These are phyloP conservation scores for Phacellophora camtschatica DNA, from an alignment of 30 jellyfish, hydroid and myxozoan genomes.

Conservation along the genomic window DNA sequence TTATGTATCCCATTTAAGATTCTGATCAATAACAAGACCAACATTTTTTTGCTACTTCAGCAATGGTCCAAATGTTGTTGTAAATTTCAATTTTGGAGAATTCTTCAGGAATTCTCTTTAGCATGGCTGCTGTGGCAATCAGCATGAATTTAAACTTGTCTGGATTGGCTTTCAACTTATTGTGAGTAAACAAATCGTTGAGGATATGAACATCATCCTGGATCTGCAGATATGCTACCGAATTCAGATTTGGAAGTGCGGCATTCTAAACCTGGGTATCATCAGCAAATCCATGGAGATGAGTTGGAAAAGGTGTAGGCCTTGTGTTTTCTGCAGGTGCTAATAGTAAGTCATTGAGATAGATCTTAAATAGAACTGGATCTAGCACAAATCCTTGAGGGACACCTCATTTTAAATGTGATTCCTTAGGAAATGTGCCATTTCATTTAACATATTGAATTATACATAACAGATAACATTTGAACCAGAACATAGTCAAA, in stretches of 20 bases:
- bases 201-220: conserved; percentile 46
- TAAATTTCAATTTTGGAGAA: conserved; percentile 46
- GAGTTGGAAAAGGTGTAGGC: conserved; percentile 54
- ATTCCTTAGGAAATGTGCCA: conserved; percentile 10
- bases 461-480: too few species aligned
- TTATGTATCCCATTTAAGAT: conserved; percentile 53
- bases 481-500: too few species aligned
- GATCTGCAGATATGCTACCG: conserved; percentile 61
- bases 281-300: conserved; percentile 63
- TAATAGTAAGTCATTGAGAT: conserved; percentile 31
- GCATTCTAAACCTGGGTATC: conserved; percentile 67
- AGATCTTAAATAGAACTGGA: conserved; percentile 21
- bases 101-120: conserved; percentile 57
- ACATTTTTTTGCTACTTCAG: conserved; percentile 41
- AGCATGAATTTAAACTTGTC: conserved; percentile 44
- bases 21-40: conserved; percentile 54
- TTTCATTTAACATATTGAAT: too few species aligned
- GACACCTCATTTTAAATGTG: conserved; percentile 7
- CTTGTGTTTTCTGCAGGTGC: conserved; percentile 53
- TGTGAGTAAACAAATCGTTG: background rate
- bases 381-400: conserved; percentile 31
- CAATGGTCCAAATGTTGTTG: conserved; percentile 55
- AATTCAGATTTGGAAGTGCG: conserved; percentile 50
- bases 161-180: conserved; percentile 54
- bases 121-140: conserved; percentile 56